Conservation (phyloP, 2,888 invertebrate genomes). For the Itoplectis maculator region DNA sequence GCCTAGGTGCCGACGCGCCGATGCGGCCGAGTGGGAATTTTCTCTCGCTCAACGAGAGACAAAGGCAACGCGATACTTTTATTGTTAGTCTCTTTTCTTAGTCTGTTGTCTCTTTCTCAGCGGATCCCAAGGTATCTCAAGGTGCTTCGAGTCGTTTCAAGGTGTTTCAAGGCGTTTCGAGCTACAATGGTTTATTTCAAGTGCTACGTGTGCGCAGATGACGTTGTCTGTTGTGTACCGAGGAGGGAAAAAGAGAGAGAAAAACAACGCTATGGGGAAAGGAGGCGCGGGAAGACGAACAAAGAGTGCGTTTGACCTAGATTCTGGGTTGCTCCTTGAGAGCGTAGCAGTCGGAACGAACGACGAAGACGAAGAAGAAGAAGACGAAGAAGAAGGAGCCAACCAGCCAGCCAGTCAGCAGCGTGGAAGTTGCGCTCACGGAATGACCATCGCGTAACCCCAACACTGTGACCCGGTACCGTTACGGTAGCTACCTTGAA, state of each 20-base stretch:
- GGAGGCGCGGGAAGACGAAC: conserved; percentile 48
- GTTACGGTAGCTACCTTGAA: conserved; percentile 41
- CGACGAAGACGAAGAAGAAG: conserved; percentile 22
- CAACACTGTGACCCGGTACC: conserved; percentile 32
- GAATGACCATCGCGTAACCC: conserved; percentile 41
- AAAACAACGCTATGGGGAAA: conserved; percentile 17
- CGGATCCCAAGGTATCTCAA: no score
- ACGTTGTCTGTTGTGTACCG: not conserved
- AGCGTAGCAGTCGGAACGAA: conserved; percentile 25
- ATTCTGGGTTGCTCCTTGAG: conserved; percentile 49
- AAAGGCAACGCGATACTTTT: no score
- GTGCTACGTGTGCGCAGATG: not conserved
- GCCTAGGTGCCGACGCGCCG: no score
- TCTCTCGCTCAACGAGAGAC: no score
- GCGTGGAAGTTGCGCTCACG: conserved; percentile 31
- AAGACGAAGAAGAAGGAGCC: no score
- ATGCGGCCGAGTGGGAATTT: no score
- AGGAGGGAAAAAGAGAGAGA: conserved; percentile 12
- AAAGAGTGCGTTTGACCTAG: conserved; percentile 64
- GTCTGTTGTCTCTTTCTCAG: no score
- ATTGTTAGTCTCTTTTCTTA: no score
- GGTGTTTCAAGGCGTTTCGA: no score
- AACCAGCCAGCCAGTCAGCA: no score
- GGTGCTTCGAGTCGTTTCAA: no score
- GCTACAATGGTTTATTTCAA: not conserved